phyloP scores from a whole-genome alignment of 2,797 vertebrate genomes.

The Coilia nasus region DNA sequence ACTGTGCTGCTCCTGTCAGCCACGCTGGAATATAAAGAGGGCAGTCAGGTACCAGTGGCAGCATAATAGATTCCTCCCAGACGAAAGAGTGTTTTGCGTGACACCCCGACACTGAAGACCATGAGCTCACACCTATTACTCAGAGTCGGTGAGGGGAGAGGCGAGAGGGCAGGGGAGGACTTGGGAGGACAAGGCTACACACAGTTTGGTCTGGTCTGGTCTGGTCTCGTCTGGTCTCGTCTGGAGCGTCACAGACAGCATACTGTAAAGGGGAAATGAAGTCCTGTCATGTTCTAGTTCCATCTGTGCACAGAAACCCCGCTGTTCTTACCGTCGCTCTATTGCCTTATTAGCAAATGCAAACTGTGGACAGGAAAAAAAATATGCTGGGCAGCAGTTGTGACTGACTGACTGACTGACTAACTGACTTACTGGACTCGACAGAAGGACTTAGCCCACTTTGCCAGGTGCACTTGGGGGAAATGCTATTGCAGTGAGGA shows the following conservation, averaged over 20 bases:
- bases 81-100: constrained; percentile 1
- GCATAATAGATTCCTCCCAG: constrained; percentile 9
- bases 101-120: constrained; percentile 2
- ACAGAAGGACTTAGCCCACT: background rate
- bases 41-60: constrained; percentile 6
- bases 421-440: background rate
- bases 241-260: background rate
- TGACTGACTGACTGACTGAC: background rate
- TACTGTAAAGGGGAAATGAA: background rate
- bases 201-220: no score
- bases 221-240: no score
- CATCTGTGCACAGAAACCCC: background rate
- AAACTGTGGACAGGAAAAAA: background rate
- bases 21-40: background rate
- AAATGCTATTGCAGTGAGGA: background rate
- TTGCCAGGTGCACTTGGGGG: background rate
- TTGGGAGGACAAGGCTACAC: background rate
- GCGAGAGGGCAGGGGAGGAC: background rate
- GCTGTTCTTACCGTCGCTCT: background rate
- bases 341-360: background rate
- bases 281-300: background rate
- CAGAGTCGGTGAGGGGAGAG: no score
- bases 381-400: background rate
- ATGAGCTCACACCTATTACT: constrained; percentile 15
- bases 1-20: background rate